Base-by-base conservation (phyloP, 2,113 vertebrate genomes). In the Halichoerus grypus region DNA sequence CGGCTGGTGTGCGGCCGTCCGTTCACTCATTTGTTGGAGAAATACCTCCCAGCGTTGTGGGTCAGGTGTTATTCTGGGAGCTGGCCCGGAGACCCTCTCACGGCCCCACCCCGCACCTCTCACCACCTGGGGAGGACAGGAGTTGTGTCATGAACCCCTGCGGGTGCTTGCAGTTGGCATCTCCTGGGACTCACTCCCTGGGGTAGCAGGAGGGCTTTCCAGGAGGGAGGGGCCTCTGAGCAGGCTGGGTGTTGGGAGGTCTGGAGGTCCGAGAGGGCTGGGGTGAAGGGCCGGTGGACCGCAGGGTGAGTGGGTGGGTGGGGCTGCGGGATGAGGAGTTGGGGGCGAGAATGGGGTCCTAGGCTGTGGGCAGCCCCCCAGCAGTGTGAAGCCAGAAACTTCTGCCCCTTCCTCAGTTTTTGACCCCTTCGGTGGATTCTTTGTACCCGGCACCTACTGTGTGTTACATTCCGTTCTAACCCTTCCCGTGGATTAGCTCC, bases 51-150 rank as follows among this genome's bases (percentile, higher is more conserved):
- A 8, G 9, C 28, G 4, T 49, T 76, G 51, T 46, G 88, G 36
- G 65, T 69, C 69, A 14, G 85, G 26, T 36, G 7, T 28, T 53
- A 8, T 51, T 51, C 39, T 5, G 65, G 49, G 71, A 55, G 11
- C 72, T 49, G 36, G 26, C 65, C 15, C 15, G 14, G 57, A 87
- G 82, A 46, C n/a, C 55, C 33, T 71, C 10, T 63, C 5, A 49
- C 0, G 1, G 15, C 91, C 92, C 24, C 0, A 0, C 7, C 28
- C 22, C 28, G 4, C 18, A 59, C 39, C 49, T 42, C 11, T 87
- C 18, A 4, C 83, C 39, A 3, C n/a, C 28, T 21, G 49, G n/a
- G 36, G 16, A 63, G 95, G 33, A 42, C 59, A 28, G 49, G 13
- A 53, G 26, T 31, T 84, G 19, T 12, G 4, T 79, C 74, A 16